Base-by-base conservation (phyloP, 2,888 invertebrate genomes). In the Lasioglossum pauxillum region DNA sequence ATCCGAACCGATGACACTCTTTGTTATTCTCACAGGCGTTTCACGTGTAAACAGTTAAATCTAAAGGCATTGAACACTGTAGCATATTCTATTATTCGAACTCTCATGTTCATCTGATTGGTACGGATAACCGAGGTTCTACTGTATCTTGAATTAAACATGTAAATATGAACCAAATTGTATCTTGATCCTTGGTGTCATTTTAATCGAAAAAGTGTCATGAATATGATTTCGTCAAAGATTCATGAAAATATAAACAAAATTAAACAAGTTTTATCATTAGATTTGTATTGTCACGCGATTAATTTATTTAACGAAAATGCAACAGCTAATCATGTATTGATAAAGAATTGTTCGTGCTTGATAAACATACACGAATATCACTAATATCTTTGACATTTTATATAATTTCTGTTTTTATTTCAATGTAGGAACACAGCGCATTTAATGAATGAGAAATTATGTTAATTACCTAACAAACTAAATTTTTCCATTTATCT, bases 391-490 rank as follows among this genome's bases (percentile, higher is more conserved):
- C 4, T n/a, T n/a, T 4, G 4, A 57, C 57, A n/a, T 57, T 57
- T 57, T 12, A n/a, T n/a, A n/a, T 57, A 57, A 57, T n/a, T 57
- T 57, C 57, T 57, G n/a, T 57, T 57, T n/a, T n/a, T n/a, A 57
- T 57, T 10, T 57, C 57, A 57, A n/a, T 57, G n/a, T n/a, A 57
- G n/a, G n/a, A 31, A 64, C 5, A 2, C 64, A 10, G 64, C 16
- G 31, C 7, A 27, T 31, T 64, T 31, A 19, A 64, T 69, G 67
- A 38, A 38, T 23, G 23, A 38, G 23, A 12, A 38, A 69, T 69
- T 69, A 69, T 19, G 35, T 38, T 69, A 69, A 38, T 69, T 69
- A 12, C 67, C 67, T 35, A 69, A 69, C 10, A 69, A 69, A 35
- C 35, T 8, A 38, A 12, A 10, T 23, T 67, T 38, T 69, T 69